phyloP scores from a whole-genome alignment of 2,797 vertebrate genomes.

The Sebastes steindachneri region DNA sequence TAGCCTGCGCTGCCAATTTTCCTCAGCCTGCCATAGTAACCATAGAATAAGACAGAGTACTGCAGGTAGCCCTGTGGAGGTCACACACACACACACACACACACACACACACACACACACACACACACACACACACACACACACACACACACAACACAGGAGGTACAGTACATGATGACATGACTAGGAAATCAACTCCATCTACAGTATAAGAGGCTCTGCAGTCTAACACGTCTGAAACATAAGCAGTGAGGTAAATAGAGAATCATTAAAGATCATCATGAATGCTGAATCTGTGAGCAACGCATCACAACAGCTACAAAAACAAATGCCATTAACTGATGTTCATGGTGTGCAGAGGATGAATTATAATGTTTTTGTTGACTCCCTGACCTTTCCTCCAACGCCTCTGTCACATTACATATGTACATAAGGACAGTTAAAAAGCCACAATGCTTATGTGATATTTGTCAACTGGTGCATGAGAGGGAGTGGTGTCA shows the following conservation, averaged over 20 bases:
- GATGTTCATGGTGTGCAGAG: not conserved
- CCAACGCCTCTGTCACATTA: not conserved
- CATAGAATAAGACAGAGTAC: slow-evolving; percentile 97
- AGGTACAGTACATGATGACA: not conserved
- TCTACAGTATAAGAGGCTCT: not conserved
- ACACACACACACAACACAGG: not conserved
- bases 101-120: slow-evolving; percentile 10
- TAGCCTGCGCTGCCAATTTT: slow-evolving; percentile 94
- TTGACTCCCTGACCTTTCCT: not conserved
- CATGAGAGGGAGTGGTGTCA: too few relatives aligned
- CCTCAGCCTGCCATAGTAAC: slow-evolving; percentile 92
- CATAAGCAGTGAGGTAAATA: not conserved
- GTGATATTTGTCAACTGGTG: too few relatives aligned
- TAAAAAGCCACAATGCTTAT: not conserved
- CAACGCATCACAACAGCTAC: not conserved
- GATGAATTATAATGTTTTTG: not conserved
- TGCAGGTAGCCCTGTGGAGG: slow-evolving; percentile 93
- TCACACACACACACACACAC: slow-evolving; percentile 23
- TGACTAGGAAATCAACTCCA: not conserved
- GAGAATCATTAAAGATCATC: not conserved
- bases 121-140: not conserved
- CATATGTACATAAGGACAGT: not conserved
- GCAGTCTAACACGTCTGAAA: not conserved
- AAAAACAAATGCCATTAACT: not conserved
- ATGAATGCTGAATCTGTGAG: not conserved